Percentiles rank a stretch among this genome's conserved stretches.
These are phyloP conservation scores for Timandra comae DNA, from an alignment of 2,888 invertebrate species.

Conservation along the genomic window DNA sequence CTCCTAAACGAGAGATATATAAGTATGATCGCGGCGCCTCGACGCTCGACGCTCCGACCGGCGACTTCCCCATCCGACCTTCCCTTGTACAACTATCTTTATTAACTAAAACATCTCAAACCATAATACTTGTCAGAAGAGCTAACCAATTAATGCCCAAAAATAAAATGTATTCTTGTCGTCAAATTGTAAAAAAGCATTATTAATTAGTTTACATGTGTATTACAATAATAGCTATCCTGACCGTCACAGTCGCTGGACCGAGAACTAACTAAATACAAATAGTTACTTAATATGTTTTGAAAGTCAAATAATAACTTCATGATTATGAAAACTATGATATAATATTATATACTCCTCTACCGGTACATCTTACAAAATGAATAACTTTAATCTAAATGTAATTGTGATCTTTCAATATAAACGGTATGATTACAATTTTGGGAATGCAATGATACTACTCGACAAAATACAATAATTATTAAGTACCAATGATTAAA, in stretches of 20 bases:
- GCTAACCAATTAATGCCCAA: constrained; percentile 62
- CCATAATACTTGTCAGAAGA: constrained; percentile 57
- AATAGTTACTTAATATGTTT: constrained; percentile 36
- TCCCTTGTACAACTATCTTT: constrained; percentile 53
- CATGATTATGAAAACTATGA: constrained; percentile 60
- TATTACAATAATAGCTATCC: constrained; percentile 55
- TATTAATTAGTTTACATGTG: constrained; percentile 27
- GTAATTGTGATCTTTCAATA: constrained; percentile 64
- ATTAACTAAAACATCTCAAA: constrained; percentile 68
- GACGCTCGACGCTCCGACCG: constrained; percentile 11
- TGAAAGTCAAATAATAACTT: constrained; percentile 45
- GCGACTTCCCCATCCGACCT: constrained; percentile 14
- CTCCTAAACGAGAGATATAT: constrained; percentile 48
- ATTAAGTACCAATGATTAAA: constrained; percentile 72
- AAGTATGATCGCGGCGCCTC: constrained; percentile 15
- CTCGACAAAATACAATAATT: constrained; percentile 65
- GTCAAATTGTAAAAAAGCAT: constrained; percentile 45
- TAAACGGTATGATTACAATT: constrained; percentile 66
- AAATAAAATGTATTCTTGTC: constrained; percentile 50
- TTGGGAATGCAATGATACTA: constrained; percentile 73
- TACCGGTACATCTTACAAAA: constrained; percentile 68
- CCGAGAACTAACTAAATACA: constrained; percentile 45
- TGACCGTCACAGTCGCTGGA: constrained; percentile 54
- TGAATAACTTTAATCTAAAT: constrained; percentile 69
- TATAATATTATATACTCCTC: constrained; percentile 51